Base-by-base conservation (phyloP, 2,797 vertebrate genomes). In the Philypnodon macrostomus region DNA sequence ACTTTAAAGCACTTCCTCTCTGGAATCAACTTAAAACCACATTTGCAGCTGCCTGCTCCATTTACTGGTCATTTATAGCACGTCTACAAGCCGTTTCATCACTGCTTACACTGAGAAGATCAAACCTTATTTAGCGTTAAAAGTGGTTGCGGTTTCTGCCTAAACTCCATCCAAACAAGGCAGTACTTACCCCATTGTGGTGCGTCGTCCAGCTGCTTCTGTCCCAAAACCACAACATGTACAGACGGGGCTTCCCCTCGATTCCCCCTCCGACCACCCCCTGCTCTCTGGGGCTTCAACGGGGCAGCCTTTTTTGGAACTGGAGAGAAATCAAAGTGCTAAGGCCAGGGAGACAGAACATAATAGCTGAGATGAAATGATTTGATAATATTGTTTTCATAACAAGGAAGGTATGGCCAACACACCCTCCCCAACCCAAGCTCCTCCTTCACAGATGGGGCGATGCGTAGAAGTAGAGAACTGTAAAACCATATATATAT, bases 161-260 rank as follows among this genome's bases (percentile, higher is more conserved):
- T 41, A 14, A 38, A 21, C 3, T 19, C 35, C 15, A 7, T 63
- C 50, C 49, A 48, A 14, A 2, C 0, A 40, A 36, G 13, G 8
- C 42, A 3, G 54, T 72, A 82, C 80, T 83, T 71, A 85, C 84
- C 81, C 77, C 84, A 85, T 84, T 31, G 49, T 26, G 13, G 23
- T 33, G 23, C 56, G 55, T 42, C 51, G 53, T 68, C 58, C 57
- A 21, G 34, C 12, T 19, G 47, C 59, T 42, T 75, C 40, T 41
- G 52, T 47, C 45, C 24, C 44, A 16, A n/a, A 13, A 54, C 59
- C 24, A 45, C 51, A 17, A 36, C 27, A 55, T 46, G 16, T 53
- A 41, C 48, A 39, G 52, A 64, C 62, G 60, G 48, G 63, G 66
- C 55, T 57, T 71, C 67, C 70, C 44, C 14, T 36, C 35, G 33